A percentile compares a stretch with the other conserved stretches of the same genome.
These are phyloP conservation scores for Priocnemis perturbator DNA, from an alignment of 2,888 invertebrate genomes.

Conservation along the genomic window DNA sequence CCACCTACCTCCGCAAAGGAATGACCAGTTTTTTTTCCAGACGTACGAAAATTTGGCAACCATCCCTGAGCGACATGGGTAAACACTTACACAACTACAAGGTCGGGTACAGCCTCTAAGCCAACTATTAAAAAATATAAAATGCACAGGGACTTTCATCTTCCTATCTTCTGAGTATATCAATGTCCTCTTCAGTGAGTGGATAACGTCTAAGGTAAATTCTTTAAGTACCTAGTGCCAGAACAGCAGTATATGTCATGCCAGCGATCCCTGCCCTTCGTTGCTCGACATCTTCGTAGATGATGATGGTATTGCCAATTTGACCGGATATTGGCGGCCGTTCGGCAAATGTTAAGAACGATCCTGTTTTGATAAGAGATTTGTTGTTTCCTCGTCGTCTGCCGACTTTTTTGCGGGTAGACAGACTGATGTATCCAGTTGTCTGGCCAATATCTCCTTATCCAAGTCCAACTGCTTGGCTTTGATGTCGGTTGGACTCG, in stretches of 20 bases:
- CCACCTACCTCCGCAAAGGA: constrained; percentile 3
- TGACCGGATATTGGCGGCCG: constrained; percentile 55
- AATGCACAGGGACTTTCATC: constrained; percentile 27
- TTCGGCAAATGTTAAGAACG: constrained; percentile 70
- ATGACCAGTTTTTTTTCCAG: constrained; percentile 14
- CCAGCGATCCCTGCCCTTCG: constrained; percentile 55
- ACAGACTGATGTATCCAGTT: constrained; percentile 55
- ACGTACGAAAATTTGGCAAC: constrained; percentile 60
- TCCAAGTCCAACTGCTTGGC: constrained; percentile 38
- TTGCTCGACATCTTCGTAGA: constrained; percentile 43
- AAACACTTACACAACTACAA: constrained; percentile 37
- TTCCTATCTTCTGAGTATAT: constrained; percentile 15
- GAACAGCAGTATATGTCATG: constrained; percentile 62
- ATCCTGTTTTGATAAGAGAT: constrained; percentile 63
- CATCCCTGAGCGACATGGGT: constrained; percentile 63
- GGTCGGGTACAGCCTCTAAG: constrained; percentile 49
- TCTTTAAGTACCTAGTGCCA: constrained; percentile 64
- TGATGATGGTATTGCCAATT: constrained; percentile 45
- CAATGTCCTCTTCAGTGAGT: neutral
- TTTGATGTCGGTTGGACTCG: constrained; percentile 42
- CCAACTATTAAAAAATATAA: constrained; percentile 32
- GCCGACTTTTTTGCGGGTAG: constrained; percentile 53
- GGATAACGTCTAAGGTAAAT: constrained; percentile 53
- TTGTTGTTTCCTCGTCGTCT: constrained; percentile 67
- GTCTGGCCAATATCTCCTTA: constrained; percentile 58